Evolutionary conservation across 1,140 invertebrate genomes (phyloP).

Genomic region (Lasioglossum baleicum): DNA sequence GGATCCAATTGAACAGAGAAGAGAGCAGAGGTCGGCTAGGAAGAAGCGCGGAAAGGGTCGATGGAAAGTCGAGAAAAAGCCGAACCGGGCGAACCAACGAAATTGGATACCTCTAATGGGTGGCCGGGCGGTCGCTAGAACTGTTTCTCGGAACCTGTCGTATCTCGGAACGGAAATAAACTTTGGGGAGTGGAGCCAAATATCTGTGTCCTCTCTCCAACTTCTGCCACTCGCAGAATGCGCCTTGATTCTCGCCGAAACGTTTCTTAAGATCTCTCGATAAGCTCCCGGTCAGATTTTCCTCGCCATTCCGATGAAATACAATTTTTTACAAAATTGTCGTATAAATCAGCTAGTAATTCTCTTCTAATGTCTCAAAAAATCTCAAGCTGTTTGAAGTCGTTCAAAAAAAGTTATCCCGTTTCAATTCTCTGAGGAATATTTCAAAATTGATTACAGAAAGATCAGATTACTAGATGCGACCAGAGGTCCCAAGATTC

Average conservation of each 20-base stretch:
- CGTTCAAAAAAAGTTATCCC: no score
- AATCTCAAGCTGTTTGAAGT: no score
- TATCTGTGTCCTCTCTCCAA: constrained; percentile 37
- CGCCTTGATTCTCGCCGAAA: constrained; percentile 42
- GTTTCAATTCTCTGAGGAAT: no score
- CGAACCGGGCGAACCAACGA: constrained; percentile 34
- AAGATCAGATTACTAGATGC: no score
- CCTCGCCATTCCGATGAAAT: no score
- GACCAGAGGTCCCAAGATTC: no score
- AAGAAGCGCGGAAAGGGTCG: background rate
- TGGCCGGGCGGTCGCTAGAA: constrained; percentile 40
- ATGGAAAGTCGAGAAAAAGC: constrained; percentile 7
- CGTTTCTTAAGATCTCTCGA: constrained; percentile 50
- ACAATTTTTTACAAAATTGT: no score
- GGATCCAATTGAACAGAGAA: constrained; percentile 47
- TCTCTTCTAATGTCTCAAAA: no score
- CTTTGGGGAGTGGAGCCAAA: constrained; percentile 47
- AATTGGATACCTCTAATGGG: constrained; percentile 72
- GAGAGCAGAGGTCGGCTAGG: background rate
- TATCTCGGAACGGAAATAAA: constrained; percentile 60
- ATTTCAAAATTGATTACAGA: no score
- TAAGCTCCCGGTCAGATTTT: constrained; percentile 32
- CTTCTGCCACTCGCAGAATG: constrained; percentile 21
- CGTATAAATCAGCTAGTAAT: no score
- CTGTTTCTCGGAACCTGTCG: constrained; percentile 28